Evolutionary conservation across 1,140 invertebrate genomes (phyloP), one percentile per base, ranked within the genome.

Genomic region (Philaenus spumarius): DNA sequence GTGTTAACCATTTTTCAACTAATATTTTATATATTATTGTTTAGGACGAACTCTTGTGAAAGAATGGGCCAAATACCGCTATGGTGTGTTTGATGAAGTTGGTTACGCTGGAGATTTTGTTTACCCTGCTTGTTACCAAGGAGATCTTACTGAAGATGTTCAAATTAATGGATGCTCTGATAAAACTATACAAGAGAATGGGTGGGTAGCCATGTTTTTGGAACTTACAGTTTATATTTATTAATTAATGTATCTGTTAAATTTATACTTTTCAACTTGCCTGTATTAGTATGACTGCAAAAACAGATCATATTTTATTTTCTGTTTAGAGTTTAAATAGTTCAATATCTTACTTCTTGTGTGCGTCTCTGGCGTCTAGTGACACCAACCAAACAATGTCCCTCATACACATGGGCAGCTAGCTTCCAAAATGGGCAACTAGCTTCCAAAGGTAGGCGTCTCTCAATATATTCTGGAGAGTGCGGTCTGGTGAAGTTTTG

Each of bases 81-180:
- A 83, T 70, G 84, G 84, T 17, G 80, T 87, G 1, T 87, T 86
- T 67, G 82, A 84, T 60, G 83, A 85, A 71, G 75, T 80, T 55
- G 81, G 82, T 2, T 81, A 78, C 59, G 62, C 70, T 19, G 74
- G 75, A 15, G 82, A 85, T 69, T 72, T 74, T 5, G 71, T 83
- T 7, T 83, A 83, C 64, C 82, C 82, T 0, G 62, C 71, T 24
- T 79, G 77, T 57, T 77, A 75, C 62, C 64, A 68, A n/a, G 71
- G 73, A 39, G 73, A 77, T 58, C 61, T 68, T 5, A 57, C 55
- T 11, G 61, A 61, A 19, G 60, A 63, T 9, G 50, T 66, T 12
- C 62, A 62, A 15, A 67, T 78, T 37, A 77, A 75, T 51, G 71
- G 78, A 48, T 75, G 78, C 64, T 74, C 78, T 30, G 74, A 79